These are phyloP conservation scores for Macrosiphum euphorbiae DNA, from an alignment of 2,888 invertebrate genomes.

Conservation along the genomic window DNA sequence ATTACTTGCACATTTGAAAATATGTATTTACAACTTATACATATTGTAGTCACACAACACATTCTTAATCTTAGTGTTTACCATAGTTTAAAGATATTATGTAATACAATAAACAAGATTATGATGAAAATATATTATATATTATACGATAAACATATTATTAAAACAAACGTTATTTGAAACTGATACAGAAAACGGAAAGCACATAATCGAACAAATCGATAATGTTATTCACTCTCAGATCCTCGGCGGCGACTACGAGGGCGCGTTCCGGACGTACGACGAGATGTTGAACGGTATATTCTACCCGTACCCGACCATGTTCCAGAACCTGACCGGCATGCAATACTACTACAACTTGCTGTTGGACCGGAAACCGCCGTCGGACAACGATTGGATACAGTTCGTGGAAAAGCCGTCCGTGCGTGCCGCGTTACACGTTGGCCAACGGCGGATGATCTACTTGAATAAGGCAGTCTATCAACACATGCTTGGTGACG, in stretches of 20 bases:
- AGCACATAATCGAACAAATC: slow-evolving; percentile 72
- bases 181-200: slow-evolving; percentile 73
- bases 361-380: slow-evolving; percentile 2
- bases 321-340: slow-evolving; percentile 83
- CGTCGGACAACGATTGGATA: slow-evolving; percentile 68
- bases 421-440: slow-evolving; percentile 83
- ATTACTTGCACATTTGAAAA: too few relatives aligned
- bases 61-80: too few relatives aligned
- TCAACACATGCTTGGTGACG: slow-evolving; percentile 78
- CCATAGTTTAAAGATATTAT: too few relatives aligned
- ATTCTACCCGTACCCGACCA: slow-evolving; percentile 71
- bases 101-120: too few relatives aligned
- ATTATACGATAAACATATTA: too few relatives aligned
- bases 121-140: neutral
- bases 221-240: slow-evolving; percentile 70
- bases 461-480: slow-evolving; percentile 70
- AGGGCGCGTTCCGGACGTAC: slow-evolving; percentile 80
- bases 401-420: slow-evolving; percentile 70
- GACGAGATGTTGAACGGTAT: slow-evolving; percentile 79
- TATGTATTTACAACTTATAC: too few relatives aligned
- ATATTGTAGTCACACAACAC: too few relatives aligned
- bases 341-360: slow-evolving; percentile 81
- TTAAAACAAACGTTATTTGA: slow-evolving; percentile 68
- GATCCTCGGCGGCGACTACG: slow-evolving; percentile 75
- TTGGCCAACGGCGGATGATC: slow-evolving; percentile 82